phyloP scores from a whole-genome alignment of 2,797 vertebrate genomes.

The Apodemus agrarius region DNA sequence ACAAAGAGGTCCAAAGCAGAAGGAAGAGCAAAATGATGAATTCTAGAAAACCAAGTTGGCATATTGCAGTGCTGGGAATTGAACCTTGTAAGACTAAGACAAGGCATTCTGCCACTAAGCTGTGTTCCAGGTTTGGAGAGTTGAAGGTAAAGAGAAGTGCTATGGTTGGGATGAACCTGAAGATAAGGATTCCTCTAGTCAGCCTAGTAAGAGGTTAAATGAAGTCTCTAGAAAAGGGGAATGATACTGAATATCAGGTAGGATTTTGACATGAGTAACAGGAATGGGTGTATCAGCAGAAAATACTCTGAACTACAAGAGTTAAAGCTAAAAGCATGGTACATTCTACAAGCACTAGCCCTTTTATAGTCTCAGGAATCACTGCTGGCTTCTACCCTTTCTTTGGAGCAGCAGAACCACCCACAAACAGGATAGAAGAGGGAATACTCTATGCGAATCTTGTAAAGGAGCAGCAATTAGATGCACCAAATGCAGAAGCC shows the following conservation, averaged over 20 bases:
- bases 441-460: neutral
- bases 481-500: neutral
- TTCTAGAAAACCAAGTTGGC: neutral
- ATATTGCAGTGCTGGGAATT: neutral
- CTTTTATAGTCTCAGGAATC: neutral
- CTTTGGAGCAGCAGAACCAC: neutral
- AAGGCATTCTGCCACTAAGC: neutral
- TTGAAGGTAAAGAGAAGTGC: neutral
- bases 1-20: neutral
- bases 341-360: no score
- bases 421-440: neutral
- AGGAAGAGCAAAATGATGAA: neutral
- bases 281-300: no score
- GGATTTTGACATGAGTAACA: neutral
- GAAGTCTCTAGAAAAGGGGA: neutral
- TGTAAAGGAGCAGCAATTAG: neutral
- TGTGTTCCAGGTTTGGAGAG: neutral
- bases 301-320: no score
- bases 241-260: neutral
- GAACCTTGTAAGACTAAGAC: neutral
- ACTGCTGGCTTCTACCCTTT: neutral
- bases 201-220: neutral
- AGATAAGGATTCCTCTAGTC: neutral
- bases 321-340: neutral
- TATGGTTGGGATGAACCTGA: neutral